These are phyloP conservation scores for Nemapogon koenigi DNA, from an alignment of 2,888 invertebrate genomes.

Conservation along the genomic window DNA sequence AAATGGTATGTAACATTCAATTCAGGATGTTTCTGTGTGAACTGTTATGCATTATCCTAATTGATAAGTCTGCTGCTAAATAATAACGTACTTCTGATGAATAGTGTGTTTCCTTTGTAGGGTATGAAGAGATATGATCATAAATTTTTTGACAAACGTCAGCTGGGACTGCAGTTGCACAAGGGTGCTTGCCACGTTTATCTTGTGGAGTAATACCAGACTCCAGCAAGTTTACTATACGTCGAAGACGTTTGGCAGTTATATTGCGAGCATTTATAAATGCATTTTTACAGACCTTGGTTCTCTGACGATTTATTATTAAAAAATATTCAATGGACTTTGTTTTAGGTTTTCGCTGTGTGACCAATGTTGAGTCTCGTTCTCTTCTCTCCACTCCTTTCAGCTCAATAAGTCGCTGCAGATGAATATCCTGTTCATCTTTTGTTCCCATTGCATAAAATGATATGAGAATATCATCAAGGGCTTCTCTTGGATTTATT, in stretches of 20 bases:
- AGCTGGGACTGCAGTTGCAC: constrained; percentile 10
- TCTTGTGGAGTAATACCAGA: constrained; percentile 4
- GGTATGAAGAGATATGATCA: constrained; percentile 9
- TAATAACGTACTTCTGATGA: constrained; percentile 6
- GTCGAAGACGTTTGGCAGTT: constrained; percentile 4
- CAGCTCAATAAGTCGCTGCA: constrained; percentile 7
- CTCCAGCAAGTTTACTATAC: constrained; percentile 8
- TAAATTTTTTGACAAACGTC: constrained; percentile 8
- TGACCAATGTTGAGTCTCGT: constrained; percentile 5
- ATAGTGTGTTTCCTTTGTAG: constrained; percentile 11
- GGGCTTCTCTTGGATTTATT: constrained; percentile 5
- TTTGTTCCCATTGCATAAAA: constrained; percentile 8
- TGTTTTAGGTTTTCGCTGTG: constrained; percentile 11
- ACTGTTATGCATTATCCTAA: constrained; percentile 6
- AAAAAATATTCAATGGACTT: constrained; percentile 9
- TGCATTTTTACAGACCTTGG: constrained; percentile 7
- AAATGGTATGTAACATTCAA: constrained; percentile 13
- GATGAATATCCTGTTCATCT: constrained; percentile 10
- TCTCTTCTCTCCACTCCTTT: constrained; percentile 6
- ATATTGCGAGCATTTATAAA: constrained; percentile 9
- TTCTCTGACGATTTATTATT: constrained; percentile 9
- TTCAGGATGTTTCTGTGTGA: constrained; percentile 11
- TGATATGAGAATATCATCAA: constrained; percentile 9
- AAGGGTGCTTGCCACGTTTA: constrained; percentile 8
- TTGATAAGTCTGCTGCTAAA: neutral